Evolutionary conservation across 2,113 vertebrate genomes (phyloP).

Genomic region (Pao palembangensis): DNA sequence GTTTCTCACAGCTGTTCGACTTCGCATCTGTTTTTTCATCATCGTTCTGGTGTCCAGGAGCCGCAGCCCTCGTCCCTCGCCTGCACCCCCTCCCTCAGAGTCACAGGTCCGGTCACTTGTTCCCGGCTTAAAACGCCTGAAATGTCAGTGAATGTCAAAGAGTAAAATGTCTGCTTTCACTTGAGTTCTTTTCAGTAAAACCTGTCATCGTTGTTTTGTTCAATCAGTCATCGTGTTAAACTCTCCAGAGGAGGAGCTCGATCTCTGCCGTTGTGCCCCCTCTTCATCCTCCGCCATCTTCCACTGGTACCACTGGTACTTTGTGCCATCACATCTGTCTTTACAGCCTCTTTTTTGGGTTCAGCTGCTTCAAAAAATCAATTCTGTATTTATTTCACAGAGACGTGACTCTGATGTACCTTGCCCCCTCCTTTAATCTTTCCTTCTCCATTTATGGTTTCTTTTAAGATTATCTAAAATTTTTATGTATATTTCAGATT

Average conservation of each 20-base stretch:
- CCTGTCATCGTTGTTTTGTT: conserved; percentile 5
- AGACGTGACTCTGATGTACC: conserved; percentile 39
- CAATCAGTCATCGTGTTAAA: conserved; percentile 17
- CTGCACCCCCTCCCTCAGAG: neutral
- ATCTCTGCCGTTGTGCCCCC: conserved; percentile 2
- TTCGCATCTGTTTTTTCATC: neutral
- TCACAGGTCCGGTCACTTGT: too few species aligned
- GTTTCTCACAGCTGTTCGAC: conserved; percentile 12
- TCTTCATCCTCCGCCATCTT: conserved; percentile 34
- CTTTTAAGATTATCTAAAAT: conserved; percentile 53
- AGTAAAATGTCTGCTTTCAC: conserved; percentile 16
- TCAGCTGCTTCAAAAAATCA: conserved; percentile 68
- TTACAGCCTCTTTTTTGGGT: conserved; percentile 27
- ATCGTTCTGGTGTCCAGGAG: neutral
- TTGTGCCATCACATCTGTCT: conserved; percentile 17
- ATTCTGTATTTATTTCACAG: conserved; percentile 78
- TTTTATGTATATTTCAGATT: conserved; percentile 76
- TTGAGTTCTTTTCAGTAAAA: conserved; percentile 5
- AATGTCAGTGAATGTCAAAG: conserved; percentile 24
- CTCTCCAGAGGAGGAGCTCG: neutral
- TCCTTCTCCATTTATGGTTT: conserved; percentile 48
- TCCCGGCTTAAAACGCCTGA: conserved; percentile 13
- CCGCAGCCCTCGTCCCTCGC: neutral
- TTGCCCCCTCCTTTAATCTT: conserved; percentile 24
- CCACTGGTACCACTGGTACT: conserved; percentile 19